These are phyloP conservation scores for Meandrina meandrites DNA, from an alignment of 92 coral and sea anemone genomes.

Conservation along the genomic window DNA sequence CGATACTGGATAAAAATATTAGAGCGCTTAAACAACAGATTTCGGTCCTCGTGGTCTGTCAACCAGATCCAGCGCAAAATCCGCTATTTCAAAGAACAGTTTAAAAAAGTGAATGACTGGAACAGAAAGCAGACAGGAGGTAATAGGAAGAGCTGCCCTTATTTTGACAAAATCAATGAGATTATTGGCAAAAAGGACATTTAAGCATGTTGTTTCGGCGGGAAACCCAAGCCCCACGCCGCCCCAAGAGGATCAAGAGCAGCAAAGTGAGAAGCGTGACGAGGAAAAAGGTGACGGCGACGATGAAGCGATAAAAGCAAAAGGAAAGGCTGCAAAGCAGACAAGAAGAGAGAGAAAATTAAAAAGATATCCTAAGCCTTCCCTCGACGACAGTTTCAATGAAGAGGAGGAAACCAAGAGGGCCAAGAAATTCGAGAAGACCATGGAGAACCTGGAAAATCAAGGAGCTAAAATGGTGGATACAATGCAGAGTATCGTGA, in stretches of 20 bases:
- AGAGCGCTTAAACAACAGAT: slow-evolving; percentile 15
- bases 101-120: too few relatives aligned
- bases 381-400: slow-evolving; percentile 2
- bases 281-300: slow-evolving; percentile 10
- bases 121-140: too few relatives aligned
- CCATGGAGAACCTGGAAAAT: slow-evolving; percentile 13
- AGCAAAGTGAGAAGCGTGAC: too few relatives aligned
- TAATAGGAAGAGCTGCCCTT: too few relatives aligned
- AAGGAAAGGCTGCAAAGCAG: slow-evolving; percentile 36
- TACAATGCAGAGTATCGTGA: slow-evolving; percentile 17
- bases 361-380: too few relatives aligned
- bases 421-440: slow-evolving; percentile 33
- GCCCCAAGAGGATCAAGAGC: too few relatives aligned
- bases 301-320: slow-evolving; percentile 19
- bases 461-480: slow-evolving; percentile 20
- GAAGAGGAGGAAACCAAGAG: slow-evolving; percentile 32
- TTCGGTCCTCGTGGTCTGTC: neutral
- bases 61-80: too few relatives aligned
- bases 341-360: neutral
- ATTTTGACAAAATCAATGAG: too few relatives aligned
- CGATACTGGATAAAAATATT: neutral
- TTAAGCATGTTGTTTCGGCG: too few relatives aligned
- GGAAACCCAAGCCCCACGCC: too few relatives aligned
- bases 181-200: too few relatives aligned
- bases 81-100: too few relatives aligned